These are phyloP conservation scores for Galeruca laticollis DNA, from an alignment of 2,888 invertebrate genomes.

Conservation along the genomic window DNA sequence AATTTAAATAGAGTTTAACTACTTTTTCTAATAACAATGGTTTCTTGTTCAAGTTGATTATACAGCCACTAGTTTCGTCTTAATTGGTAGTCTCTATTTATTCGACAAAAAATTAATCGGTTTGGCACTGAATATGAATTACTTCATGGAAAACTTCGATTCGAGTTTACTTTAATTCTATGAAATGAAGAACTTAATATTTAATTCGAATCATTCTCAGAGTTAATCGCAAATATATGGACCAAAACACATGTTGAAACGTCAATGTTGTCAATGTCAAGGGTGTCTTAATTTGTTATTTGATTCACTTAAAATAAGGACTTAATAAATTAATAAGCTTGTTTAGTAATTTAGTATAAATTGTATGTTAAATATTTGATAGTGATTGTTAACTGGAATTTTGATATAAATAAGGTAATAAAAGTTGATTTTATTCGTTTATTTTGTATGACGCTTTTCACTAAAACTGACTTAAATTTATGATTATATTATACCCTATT, in stretches of 20 bases:
- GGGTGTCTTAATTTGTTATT: conserved; percentile 3
- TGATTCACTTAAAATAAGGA: not conserved
- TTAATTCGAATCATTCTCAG: not conserved
- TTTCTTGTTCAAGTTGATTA: no score
- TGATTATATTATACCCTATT: not conserved
- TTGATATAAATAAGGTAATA: conserved; percentile 4
- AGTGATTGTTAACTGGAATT: not conserved
- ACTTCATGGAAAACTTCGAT: no score
- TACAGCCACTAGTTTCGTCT: no score
- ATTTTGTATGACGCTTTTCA: conserved; percentile 5
- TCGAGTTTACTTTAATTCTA: not conserved
- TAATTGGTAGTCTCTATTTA: no score
- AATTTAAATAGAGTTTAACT: no score
- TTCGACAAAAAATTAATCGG: no score
- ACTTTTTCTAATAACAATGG: no score
- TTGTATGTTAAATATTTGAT: not conserved
- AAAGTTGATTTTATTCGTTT: not conserved
- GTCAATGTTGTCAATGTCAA: conserved; percentile 14
- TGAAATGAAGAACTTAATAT: not conserved
- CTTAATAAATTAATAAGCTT: not conserved
- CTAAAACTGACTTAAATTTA: not conserved
- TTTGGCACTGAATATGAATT: not conserved
- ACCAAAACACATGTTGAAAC: conserved; percentile 10
- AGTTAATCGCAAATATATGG: conserved; percentile 3
- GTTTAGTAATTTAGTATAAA: not conserved